phyloP scores from a whole-genome alignment of 2,888 invertebrate species.

The Syrista parreyssii region DNA sequence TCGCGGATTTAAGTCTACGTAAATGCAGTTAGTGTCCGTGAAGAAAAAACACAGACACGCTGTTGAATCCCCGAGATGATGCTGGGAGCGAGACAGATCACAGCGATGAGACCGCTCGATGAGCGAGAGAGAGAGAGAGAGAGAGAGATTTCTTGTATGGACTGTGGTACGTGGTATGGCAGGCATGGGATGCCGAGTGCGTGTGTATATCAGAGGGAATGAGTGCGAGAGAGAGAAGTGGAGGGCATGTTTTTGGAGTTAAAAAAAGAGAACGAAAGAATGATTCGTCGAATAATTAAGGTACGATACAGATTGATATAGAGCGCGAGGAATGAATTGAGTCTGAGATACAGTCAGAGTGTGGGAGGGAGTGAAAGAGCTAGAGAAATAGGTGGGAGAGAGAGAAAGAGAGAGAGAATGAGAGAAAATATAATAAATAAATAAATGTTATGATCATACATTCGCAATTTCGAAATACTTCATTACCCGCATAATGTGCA shows the following conservation, averaged over 20 bases:
- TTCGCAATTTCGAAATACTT: constrained; percentile 36
- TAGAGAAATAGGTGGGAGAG: constrained; percentile 9
- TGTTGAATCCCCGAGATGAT: constrained; percentile 60
- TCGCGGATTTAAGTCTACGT: constrained; percentile 54
- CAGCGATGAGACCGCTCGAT: constrained; percentile 12
- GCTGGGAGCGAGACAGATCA: constrained; percentile 36
- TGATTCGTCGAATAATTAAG: too few species aligned
- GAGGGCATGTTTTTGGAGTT: too few species aligned
- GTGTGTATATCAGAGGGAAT: constrained; percentile 22
- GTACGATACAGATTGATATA: too few species aligned
- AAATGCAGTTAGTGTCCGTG: constrained; percentile 31
- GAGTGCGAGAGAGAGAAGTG: constrained; percentile 18
- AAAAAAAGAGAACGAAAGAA: too few species aligned
- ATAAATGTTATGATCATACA: constrained; percentile 46
- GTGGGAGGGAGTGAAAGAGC: constrained; percentile 7
- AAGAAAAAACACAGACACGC: constrained; percentile 36
- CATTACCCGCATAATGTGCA: constrained; percentile 36
- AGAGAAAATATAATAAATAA: constrained; percentile 44
- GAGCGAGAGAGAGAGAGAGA: constrained; percentile 6
- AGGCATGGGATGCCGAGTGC: constrained; percentile 23
- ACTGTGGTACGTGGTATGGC: not conserved
- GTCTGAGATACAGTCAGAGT: not conserved
- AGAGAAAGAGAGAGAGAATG: constrained; percentile 11
- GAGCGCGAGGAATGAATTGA: too few species aligned
- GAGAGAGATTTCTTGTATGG: not conserved